These are phyloP conservation scores for Acrossocheilus fasciatus DNA, from an alignment of 2,797 vertebrate genomes.

Conservation along the genomic window DNA sequence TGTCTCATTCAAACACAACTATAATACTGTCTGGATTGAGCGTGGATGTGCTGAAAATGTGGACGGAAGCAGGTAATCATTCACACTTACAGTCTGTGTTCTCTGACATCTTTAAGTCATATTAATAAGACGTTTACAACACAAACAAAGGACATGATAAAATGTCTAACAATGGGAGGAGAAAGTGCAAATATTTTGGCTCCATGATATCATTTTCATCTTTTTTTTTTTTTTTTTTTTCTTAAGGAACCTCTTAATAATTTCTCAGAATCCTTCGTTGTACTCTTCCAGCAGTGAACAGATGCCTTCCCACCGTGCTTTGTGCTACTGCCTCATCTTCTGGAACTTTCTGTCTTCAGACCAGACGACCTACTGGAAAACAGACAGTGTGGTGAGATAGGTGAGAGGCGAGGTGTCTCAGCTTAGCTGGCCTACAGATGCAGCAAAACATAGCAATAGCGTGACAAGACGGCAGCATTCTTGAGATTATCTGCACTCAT, in stretches of 20 bases:
- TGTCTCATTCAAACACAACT: conserved; percentile 7
- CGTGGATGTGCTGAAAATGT: conserved; percentile 46
- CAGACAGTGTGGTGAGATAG: conserved; percentile 44
- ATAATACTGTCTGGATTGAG: conserved; percentile 58
- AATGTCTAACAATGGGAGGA: conserved; percentile 77
- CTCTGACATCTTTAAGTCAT: conserved; percentile 64
- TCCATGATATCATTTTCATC: conserved; percentile 64
- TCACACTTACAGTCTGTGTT: conserved; percentile 52
- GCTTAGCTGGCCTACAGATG: conserved; percentile 56
- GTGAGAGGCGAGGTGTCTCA: conserved; percentile 1
- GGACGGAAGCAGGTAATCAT: conserved; percentile 43
- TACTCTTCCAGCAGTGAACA: conserved; percentile 64
- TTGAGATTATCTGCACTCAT: conserved; percentile 20
- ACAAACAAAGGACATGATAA: conserved; percentile 66
- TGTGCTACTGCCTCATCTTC: conserved; percentile 77
- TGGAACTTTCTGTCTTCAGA: conserved; percentile 82
- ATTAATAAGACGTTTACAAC: conserved; percentile 63
- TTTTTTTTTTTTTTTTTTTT: conserved; percentile 51
- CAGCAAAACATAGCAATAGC: conserved; percentile 42
- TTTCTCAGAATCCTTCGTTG: conserved; percentile 70
- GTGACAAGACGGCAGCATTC: conserved; percentile 56
- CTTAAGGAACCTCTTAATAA: conserved; percentile 62
- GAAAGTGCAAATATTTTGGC: conserved; percentile 88
- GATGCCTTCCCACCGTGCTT: conserved; percentile 75
- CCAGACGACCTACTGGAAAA: conserved; percentile 89